phyloP scores from a whole-genome alignment of 1,140 invertebrate genomes.

The Ceratina japonica region DNA sequence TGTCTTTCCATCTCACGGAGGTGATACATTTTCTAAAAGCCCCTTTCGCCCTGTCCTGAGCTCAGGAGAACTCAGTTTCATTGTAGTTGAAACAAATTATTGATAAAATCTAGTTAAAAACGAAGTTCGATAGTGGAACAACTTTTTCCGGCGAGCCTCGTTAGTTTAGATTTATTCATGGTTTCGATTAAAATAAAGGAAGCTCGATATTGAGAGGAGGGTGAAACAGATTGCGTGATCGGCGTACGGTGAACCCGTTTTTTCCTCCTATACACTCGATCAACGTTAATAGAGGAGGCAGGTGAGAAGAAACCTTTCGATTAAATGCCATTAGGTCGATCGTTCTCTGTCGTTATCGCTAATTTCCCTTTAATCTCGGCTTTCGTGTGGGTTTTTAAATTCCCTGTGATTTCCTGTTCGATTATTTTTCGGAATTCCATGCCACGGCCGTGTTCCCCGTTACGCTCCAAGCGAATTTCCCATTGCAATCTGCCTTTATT shows the following conservation, averaged over 20 bases:
- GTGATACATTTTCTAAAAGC: no score
- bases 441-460: neutral
- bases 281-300: slow-evolving; percentile 18
- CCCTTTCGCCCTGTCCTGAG: no score
- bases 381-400: neutral
- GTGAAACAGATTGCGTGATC: neutral
- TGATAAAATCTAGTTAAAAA: no score
- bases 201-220: no score
- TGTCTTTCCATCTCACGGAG: no score
- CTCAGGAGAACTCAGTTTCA: no score
- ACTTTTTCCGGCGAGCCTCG: no score
- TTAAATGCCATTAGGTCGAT: slow-evolving; percentile 43
- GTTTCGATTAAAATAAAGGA: no score
- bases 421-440: slow-evolving; percentile 3
- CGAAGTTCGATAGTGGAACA: no score
- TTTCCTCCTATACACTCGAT: slow-evolving; percentile 3
- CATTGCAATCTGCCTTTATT: neutral
- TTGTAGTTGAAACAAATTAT: no score
- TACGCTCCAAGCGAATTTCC: no score
- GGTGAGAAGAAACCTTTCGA: slow-evolving; percentile 38
- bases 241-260: neutral
- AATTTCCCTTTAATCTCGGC: slow-evolving; percentile 26
- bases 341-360: slow-evolving; percentile 20
- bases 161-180: no score
- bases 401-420: neutral